Conservation (phyloP, 2,888 invertebrate species). For the Erynnis tages region DNA sequence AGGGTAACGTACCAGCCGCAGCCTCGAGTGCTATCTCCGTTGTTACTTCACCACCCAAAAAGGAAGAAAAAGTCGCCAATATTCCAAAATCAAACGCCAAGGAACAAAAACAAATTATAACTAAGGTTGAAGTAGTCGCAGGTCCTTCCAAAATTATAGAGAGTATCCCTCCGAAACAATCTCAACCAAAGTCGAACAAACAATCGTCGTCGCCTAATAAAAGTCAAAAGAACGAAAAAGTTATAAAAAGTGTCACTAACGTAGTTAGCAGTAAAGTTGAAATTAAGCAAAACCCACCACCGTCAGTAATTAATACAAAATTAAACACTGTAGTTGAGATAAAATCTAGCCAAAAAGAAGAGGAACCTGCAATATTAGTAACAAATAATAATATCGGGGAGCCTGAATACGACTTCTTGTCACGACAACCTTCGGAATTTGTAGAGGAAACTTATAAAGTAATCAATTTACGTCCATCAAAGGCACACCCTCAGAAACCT, state of each 20-base stretch:
- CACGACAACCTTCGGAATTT: constrained; percentile 91
- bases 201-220: constrained; percentile 49
- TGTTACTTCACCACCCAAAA: constrained; percentile 66
- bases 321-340: constrained; percentile 82
- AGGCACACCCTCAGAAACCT: constrained; percentile 71
- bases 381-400: constrained; percentile 88
- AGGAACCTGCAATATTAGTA: constrained; percentile 82
- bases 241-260: constrained; percentile 62
- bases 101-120: constrained; percentile 72
- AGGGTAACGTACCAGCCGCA: constrained; percentile 56
- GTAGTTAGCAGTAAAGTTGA: constrained; percentile 74
- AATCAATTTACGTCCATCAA: constrained; percentile 88
- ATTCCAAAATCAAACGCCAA: constrained; percentile 70
- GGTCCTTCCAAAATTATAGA: constrained; percentile 75
- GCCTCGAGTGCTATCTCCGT: constrained; percentile 69
- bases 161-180: constrained; percentile 52
- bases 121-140: constrained; percentile 81
- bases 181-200: constrained; percentile 54
- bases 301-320: constrained; percentile 59
- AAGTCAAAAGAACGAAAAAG: constrained; percentile 58
- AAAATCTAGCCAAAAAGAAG: constrained; percentile 63
- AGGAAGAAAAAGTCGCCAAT: constrained; percentile 64
- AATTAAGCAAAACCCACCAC: constrained; percentile 67
- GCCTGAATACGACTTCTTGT: constrained; percentile 92
- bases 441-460: constrained; percentile 93